Conservation (phyloP, 1,140 invertebrate genomes). For the Centruroides vittatus region DNA sequence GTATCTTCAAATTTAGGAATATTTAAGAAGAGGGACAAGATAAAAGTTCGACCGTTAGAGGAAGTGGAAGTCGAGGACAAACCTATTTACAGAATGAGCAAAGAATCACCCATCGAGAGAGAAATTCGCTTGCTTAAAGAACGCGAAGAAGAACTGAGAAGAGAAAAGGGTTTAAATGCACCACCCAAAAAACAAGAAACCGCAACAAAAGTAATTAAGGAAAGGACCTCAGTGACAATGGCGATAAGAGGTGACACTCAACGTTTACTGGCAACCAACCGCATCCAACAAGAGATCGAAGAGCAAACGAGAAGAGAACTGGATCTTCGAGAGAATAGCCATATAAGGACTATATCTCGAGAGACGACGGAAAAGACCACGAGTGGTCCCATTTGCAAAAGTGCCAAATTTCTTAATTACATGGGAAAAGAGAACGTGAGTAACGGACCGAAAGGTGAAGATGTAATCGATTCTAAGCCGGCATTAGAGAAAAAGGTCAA, state of each 20-base stretch:
- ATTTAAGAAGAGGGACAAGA: not conserved
- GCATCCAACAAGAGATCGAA: conserved; percentile 34
- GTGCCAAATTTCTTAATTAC: not conserved
- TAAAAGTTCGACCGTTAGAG: conserved; percentile 11
- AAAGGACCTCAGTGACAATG: conserved; percentile 4
- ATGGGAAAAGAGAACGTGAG: not conserved
- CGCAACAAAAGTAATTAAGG: conserved; percentile 10
- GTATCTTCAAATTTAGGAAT: not conserved
- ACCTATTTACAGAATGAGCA: conserved; percentile 14
- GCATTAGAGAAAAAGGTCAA: too few relatives aligned
- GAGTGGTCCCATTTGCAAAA: not conserved
- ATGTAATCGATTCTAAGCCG: too few relatives aligned
- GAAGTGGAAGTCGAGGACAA: conserved; percentile 9
- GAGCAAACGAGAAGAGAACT: conserved; percentile 31
- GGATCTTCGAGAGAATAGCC: conserved; percentile 28
- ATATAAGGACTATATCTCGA: conserved; percentile 28
- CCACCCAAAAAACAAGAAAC: conserved; percentile 27
- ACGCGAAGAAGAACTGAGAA: conserved; percentile 37
- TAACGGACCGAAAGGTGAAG: conserved; percentile 20
- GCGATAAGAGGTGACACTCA: conserved; percentile 20
- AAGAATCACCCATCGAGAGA: conserved; percentile 41
- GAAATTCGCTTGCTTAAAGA: conserved; percentile 39
- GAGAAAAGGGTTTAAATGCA: conserved; percentile 25
- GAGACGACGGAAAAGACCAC: conserved; percentile 12
- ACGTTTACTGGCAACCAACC: conserved; percentile 27